A percentile compares a stretch with the other conserved stretches of the same genome.
Conservation (phyloP, 2,888 invertebrate genomes). For the Sympetrum striolatum region DNA sequence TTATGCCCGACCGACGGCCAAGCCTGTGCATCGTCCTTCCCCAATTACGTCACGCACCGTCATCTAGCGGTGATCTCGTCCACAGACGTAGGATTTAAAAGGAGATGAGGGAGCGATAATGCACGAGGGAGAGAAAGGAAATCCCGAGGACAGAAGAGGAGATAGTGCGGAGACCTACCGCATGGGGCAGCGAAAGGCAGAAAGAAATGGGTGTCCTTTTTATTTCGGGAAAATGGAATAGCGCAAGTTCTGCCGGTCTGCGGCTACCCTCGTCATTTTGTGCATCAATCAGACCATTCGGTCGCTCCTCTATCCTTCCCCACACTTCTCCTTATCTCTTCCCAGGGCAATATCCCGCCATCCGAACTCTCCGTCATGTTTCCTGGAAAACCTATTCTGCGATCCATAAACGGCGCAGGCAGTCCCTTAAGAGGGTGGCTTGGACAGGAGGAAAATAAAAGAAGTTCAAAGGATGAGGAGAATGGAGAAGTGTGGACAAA, state of each 20-base stretch:
- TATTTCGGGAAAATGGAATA: conserved; percentile 17
- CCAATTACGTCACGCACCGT: too few relatives aligned
- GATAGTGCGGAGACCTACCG: not conserved
- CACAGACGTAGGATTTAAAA: not conserved
- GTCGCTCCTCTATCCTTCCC: not conserved
- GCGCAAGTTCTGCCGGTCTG: not conserved
- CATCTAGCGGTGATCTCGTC: too few relatives aligned
- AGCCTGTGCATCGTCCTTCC: too few relatives aligned
- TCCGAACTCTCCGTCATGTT: not conserved
- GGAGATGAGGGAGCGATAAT: not conserved
- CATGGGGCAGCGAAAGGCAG: not conserved
- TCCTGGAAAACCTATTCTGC: not conserved
- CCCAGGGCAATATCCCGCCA: not conserved
- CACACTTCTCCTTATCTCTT: not conserved
- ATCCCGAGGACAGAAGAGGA: not conserved
- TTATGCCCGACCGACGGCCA: too few relatives aligned
- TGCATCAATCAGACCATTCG: conserved; percentile 23
- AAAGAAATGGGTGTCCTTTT: conserved; percentile 16
- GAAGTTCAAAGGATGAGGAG: too few relatives aligned
- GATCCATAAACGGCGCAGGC: not conserved
- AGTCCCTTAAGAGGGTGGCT: not conserved
- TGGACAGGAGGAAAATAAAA: not conserved
- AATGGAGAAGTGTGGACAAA: too few relatives aligned
- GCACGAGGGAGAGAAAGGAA: not conserved
- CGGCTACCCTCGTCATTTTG: conserved; percentile 16